Base-by-base conservation (phyloP, 2,888 invertebrate genomes). In the Caradrina clavipalpis region DNA sequence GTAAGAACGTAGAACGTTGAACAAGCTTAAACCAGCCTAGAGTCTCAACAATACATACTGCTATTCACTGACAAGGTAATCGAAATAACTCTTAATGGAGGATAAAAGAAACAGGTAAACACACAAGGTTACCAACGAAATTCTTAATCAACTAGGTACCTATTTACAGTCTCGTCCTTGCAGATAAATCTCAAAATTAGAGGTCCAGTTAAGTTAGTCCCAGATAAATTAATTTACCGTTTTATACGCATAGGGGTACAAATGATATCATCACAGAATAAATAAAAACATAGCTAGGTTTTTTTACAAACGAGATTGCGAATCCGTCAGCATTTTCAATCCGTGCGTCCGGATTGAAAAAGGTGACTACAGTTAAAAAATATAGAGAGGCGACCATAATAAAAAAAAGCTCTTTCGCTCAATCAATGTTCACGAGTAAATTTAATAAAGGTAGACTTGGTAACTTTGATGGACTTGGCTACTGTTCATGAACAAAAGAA, bases 161-260 rank as follows among this genome's bases (percentile, higher is more conserved):
- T 67, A 74, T 60, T 73, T 55, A 79, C 61, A 39, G 57, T 78
- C 42, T 59, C 42, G 50, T 61, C 51, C 35, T 50, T 62, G 22
- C 26, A 61, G 22, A 74, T 61, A 53, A 63, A 54, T 79, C 42
- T 68, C 31, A 22, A 66, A 51, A 59, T 47, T 22, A 31, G 42
- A 62, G 47, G 22, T 53, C 31, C 45, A 21, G 39, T 21, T 15
- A 64, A 21, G n/a, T 50, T 35, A 57, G 47, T 26, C 19, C 55
- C 19, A 65, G 57, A 62, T 59, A 35, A 49, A 53, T 61, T 31
- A 42, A 63, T 55, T 50, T 55, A 13, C 35, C 35, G 35, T 13
- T 42, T 42, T 42, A 42, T 15, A 42, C 42, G 42, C 42, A 15
- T 42, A 42, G 15, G 42, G 42, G 13, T 42, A 42, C 15, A 42